Conservation (phyloP, 2,113 vertebrate genomes). For the Dascyllus trimaculatus region DNA sequence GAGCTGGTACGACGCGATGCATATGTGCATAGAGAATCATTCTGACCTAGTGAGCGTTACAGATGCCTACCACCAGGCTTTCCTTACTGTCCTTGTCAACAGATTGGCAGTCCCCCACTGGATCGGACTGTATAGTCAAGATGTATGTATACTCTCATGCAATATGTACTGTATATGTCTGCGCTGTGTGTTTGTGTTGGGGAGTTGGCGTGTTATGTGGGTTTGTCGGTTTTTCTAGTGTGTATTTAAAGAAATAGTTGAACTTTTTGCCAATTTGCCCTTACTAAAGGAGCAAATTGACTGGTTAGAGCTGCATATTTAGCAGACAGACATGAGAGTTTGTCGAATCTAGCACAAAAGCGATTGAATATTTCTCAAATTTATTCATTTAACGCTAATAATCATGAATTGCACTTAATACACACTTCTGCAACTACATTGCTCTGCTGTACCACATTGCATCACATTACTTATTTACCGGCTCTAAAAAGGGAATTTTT, state of each 20-base stretch:
- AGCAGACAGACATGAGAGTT: too few species aligned
- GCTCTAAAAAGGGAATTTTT: too few species aligned
- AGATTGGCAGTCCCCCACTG: slow-evolving; percentile 88
- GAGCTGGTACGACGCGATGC: slow-evolving; percentile 92
- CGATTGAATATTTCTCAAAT: too few species aligned
- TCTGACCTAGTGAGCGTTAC: slow-evolving; percentile 91
- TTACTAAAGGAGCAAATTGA: too few species aligned
- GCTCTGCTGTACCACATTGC: too few species aligned
- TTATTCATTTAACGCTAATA: neutral
- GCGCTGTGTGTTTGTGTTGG: slow-evolving; percentile 14
- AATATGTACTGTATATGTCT: slow-evolving; percentile 17
- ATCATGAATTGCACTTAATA: slow-evolving; percentile 5
- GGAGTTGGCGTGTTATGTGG: slow-evolving; percentile 3
- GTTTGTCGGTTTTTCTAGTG: slow-evolving; percentile 11
- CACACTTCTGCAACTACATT: too few species aligned
- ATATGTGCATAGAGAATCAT: slow-evolving; percentile 84
- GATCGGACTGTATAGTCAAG: slow-evolving; percentile 91
- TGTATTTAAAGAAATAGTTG: neutral
- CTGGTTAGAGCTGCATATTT: too few species aligned
- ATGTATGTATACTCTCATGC: slow-evolving; percentile 85
- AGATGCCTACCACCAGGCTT: slow-evolving; percentile 93
- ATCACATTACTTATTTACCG: too few species aligned
- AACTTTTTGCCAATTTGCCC: neutral
- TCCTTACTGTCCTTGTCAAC: slow-evolving; percentile 92
- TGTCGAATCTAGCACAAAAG: too few species aligned